These are phyloP conservation scores for Salarias fasciatus DNA, from an alignment of 2,797 vertebrate genomes.

Conservation along the genomic window DNA sequence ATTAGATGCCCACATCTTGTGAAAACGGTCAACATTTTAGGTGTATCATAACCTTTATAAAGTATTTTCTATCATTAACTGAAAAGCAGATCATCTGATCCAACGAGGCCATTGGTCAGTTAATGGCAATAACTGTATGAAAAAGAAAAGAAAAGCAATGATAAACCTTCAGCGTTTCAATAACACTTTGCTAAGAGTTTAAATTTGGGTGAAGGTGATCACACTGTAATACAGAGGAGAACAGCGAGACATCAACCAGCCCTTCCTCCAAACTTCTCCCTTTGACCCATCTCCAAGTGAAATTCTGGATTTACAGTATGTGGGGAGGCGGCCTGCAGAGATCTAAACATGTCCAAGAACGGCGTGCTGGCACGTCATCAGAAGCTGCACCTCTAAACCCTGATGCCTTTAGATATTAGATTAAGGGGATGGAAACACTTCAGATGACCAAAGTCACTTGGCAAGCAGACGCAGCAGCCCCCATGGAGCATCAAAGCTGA, in stretches of 20 bases:
- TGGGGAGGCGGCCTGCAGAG: slow-evolving; percentile 11
- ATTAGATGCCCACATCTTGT: too few species aligned
- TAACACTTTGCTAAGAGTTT: too few species aligned
- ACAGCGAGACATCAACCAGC: neutral
- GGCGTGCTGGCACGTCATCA: slow-evolving; percentile 40
- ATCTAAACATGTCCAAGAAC: slow-evolving; percentile 23
- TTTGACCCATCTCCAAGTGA: neutral
- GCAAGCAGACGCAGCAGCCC: slow-evolving; percentile 42
- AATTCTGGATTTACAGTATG: slow-evolving; percentile 10
- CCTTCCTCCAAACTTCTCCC: neutral
- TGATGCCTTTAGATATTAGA: slow-evolving; percentile 46
- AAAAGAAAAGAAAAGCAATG: too few species aligned
- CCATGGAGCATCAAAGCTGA: slow-evolving; percentile 41
- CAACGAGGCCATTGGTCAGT: too few species aligned
- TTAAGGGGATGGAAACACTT: slow-evolving; percentile 49
- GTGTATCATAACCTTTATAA: too few species aligned
- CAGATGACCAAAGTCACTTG: slow-evolving; percentile 43
- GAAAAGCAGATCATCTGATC: too few species aligned
- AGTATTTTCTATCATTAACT: too few species aligned
- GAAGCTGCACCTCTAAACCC: slow-evolving; percentile 39
- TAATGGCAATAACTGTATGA: too few species aligned
- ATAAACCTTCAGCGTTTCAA: too few species aligned
- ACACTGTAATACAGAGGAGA: neutral
- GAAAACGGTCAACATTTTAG: too few species aligned
- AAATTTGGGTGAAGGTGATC: too few species aligned